Base-by-base conservation (phyloP, 2,113 vertebrate species). In the Ursus arctos region DNA sequence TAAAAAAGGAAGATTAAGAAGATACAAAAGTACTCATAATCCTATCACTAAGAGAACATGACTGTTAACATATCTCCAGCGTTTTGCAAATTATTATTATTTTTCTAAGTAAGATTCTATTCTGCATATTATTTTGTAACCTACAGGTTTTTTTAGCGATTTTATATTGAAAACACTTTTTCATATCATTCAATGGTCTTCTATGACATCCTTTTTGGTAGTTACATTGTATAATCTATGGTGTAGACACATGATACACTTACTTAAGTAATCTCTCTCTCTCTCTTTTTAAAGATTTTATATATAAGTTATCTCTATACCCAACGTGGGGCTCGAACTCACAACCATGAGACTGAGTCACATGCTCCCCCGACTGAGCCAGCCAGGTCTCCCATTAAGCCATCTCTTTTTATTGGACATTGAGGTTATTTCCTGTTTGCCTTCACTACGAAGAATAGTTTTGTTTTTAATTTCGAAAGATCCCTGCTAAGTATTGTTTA, bases 41-140 rank as follows among this genome's bases (percentile, higher is more conserved):
- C n/a, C 16, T 84, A 40, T 67, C 71, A 88, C n/a, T 31, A 74
- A 67, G 22, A 21, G 51, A 81, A 74, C 61, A 80, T 85, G 28
- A 76, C 40, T 95, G 5, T n/a, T 67, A 80, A 53, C 1, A 12
- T 61, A 57, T 19, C 61, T 82, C n/a, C 43, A 40, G 13, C 47
- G 87, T 49, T 97, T 92, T 96, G 6, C 21, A 79, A 93, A 53
- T 72, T 21, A 40, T 82, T 63, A 1, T 59, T 80, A 69, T 85
- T 86, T 83, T 61, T 67, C 47, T 71, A 95, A 86, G 40, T 71
- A 86, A 95, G 76, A 87, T 67, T 77, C 12, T 61, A 21, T 72
- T 87, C 94, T 79, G 33, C 11, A 31, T 93, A 57, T 91, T 94
- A 43, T 63, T 97, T 94, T 88, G 24, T 91, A 92, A 69, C 16